phyloP scores from a whole-genome alignment of 2,797 vertebrate genomes.

The Acropternis orthonyx region DNA sequence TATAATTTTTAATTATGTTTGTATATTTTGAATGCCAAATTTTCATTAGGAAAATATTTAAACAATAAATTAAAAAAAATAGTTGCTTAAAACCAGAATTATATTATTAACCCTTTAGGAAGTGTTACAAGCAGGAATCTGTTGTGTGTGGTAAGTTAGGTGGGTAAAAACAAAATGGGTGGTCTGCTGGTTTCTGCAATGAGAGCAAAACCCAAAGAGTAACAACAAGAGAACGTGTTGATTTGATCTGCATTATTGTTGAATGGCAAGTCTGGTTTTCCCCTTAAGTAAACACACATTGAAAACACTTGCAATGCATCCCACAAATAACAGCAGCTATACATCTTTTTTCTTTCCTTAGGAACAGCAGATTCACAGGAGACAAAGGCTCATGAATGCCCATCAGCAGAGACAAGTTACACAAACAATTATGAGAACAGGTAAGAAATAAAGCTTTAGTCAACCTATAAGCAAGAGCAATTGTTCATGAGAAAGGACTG shows the following conservation, averaged over 20 bases:
- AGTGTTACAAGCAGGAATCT: not conserved
- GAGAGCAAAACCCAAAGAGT: not conserved
- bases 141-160: not conserved
- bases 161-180: not conserved
- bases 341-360: not conserved
- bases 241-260: not conserved
- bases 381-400: not conserved
- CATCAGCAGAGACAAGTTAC: not conserved
- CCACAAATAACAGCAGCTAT: not conserved
- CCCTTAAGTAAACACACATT: not conserved
- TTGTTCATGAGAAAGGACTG: not conserved
- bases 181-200: not conserved
- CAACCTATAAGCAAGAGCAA: not conserved
- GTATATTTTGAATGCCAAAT: not conserved
- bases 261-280: not conserved
- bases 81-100: not conserved
- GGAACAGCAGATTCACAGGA: not conserved
- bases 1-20: fast-evolving
- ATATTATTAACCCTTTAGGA: not conserved
- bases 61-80: not conserved
- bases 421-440: not conserved
- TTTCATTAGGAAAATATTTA: not conserved
- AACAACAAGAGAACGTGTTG: fast-evolving
- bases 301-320: not conserved
- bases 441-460: not conserved